Percentiles rank a stretch among this genome's conserved stretches.
phyloP scores from a whole-genome alignment of 1,140 invertebrate species.

The Brachionus angularis region DNA sequence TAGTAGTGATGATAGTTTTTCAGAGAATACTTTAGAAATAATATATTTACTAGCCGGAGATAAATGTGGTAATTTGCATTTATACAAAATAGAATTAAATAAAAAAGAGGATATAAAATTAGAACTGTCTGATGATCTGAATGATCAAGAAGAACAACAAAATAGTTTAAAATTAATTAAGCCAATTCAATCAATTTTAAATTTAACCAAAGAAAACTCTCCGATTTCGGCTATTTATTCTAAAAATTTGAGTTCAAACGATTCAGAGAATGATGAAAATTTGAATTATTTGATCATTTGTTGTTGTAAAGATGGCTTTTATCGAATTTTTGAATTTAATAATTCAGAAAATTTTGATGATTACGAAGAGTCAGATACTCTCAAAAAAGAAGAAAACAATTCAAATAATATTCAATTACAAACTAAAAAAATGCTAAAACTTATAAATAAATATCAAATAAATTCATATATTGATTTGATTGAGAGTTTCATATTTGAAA shows the following conservation, averaged over 20 bases:
- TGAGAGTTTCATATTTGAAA: constrained; percentile 28
- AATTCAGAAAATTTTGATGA: background rate
- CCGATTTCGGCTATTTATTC: constrained; percentile 30
- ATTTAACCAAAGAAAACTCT: constrained; percentile 31
- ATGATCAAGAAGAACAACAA: background rate
- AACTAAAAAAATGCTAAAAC: constrained; percentile 19
- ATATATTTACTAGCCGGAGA: constrained; percentile 13
- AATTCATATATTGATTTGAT: constrained; percentile 42
- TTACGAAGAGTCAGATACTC: background rate
- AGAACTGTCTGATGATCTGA: background rate
- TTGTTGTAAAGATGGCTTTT: constrained; percentile 41
- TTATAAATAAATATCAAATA: constrained; percentile 37
- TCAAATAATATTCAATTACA: background rate
- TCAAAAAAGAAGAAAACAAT: background rate
- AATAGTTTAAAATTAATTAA: background rate
- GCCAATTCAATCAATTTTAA: background rate
- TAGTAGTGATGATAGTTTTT: background rate
- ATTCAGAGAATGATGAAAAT: background rate
- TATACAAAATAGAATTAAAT: background rate
- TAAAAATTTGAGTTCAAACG: background rate
- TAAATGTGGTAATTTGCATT: constrained; percentile 42
- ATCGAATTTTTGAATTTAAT: constrained; percentile 14
- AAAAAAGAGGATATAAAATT: background rate
- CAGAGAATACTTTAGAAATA: background rate
- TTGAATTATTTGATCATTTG: constrained; percentile 3